Evolutionary conservation across 2,797 vertebrate genomes (phyloP).

Genomic region (Pantherophis alleghaniensis): DNA sequence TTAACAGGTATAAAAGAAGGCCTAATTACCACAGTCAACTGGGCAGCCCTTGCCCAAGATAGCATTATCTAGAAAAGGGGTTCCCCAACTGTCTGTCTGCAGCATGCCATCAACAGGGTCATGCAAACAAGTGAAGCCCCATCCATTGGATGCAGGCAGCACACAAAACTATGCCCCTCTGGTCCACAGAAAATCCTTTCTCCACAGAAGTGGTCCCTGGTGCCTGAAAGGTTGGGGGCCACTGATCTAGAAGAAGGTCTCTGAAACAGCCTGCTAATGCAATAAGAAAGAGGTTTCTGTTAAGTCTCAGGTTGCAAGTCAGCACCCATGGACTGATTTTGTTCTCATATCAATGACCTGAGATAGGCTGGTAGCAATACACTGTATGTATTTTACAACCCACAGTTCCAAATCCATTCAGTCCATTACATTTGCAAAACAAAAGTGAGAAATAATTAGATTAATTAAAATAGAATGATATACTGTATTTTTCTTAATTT

Average conservation of each 20-base stretch:
- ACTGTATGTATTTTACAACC: not conserved
- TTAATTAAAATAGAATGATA: not conserved
- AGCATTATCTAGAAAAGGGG: not conserved
- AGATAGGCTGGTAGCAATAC: not conserved
- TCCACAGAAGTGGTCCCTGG: not conserved
- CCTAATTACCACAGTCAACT: not conserved
- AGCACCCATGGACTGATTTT: not conserved
- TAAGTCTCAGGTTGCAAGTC: not conserved
- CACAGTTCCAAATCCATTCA: not conserved
- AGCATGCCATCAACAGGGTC: not conserved
- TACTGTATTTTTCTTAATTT: not conserved
- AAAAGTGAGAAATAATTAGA: not conserved
- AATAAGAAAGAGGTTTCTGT: not conserved
- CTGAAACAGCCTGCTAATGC: not conserved
- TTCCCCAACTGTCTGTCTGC: not conserved
- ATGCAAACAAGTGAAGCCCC: not conserved
- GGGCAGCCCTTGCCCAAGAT: not conserved
- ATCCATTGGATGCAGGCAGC: not conserved
- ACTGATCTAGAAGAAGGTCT: not conserved
- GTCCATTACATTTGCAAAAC: not conserved
- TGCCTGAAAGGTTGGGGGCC: not conserved
- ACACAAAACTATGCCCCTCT: not conserved
- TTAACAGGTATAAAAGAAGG: not conserved
- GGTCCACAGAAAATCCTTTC: not conserved
- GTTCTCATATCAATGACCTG: not conserved